Evolutionary conservation across 1,140 invertebrate genomes (phyloP), one percentile per base, ranked within the genome.

Genomic region (Ditylenchus dipsaci): DNA sequence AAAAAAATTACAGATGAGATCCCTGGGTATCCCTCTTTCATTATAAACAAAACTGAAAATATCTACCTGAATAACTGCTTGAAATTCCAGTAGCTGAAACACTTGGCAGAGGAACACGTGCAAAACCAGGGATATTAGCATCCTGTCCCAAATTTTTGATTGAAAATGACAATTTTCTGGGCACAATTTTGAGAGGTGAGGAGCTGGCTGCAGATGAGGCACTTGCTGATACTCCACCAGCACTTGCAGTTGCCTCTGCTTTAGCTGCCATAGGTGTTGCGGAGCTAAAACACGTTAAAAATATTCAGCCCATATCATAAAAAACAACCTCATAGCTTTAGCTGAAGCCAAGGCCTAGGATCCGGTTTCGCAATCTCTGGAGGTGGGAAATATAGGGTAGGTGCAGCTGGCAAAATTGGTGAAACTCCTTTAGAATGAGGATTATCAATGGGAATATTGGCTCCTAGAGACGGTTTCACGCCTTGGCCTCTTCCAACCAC

Each of bases 81-180:
- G 49, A 26, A 21, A 53, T 53, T 53, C 49, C 49, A 21, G 23
- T 26, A 53, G 49, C 49, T 19, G 49, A 21, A 26, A 26, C 49
- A 26, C 49, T 53, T 21, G 49, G 49, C 3, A 53, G 49, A 19
- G 23, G n/a, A 21, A 26, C n/a, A 21, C n/a, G 49, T 8, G 3
- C 49, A 53, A 53, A 53, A 3, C 49, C 49, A 7, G 49, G 49
- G 15, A 53, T 53, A 53, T 53, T 53, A 21, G 49, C 3, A 15
- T 53, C 23, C 23, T 53, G 49, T 53, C 49, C 49, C 49, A 53
- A 53, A 53, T 53, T 53, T 26, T 15, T 53, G n/a, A 53, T 53
- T 3, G n/a, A 21, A 26, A 53, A 53, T 21, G 8, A 26, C 49
- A 53, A 19, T 26, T 53, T 53, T 38, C 33, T 38, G 3, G 33